Evolutionary conservation across 2,113 vertebrate genomes (phyloP).

Genomic region (Pelmatolapia mariae): DNA sequence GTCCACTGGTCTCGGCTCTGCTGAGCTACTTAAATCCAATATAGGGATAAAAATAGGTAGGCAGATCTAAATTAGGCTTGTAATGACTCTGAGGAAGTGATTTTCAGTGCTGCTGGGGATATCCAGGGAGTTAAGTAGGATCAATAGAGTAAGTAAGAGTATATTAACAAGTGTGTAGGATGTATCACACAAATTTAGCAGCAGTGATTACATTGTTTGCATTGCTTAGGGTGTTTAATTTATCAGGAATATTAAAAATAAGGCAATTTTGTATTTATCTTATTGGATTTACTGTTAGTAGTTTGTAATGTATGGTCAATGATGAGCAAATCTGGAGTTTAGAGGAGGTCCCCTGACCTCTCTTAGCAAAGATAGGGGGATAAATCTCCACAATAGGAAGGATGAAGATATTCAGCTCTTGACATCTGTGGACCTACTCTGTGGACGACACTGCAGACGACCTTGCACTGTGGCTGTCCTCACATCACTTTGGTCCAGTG

Average conservation of each 20-base stretch:
- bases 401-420: slow-evolving; percentile 1
- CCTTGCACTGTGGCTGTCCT: neutral
- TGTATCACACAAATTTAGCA: neutral
- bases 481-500: slow-evolving; percentile 17
- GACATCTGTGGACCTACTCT: neutral
- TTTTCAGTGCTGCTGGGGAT: slow-evolving; percentile 5
- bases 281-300: neutral
- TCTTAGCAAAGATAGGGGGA: neutral
- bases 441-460: neutral
- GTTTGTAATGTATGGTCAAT: neutral
- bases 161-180: neutral
- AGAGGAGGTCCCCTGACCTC: slow-evolving; percentile 37
- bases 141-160: slow-evolving; percentile 33
- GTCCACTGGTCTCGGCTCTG: neutral
- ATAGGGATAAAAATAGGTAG: slow-evolving; percentile 24
- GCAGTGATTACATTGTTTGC: neutral
- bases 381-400: neutral
- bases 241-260: neutral
- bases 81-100: slow-evolving; percentile 25
- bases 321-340: neutral
- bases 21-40: slow-evolving; percentile 42
- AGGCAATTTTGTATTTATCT: neutral
- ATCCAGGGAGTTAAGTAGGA: neutral
- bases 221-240: neutral
- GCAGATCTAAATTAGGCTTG: slow-evolving; percentile 22